Percentiles rank a stretch among this genome's conserved stretches.
phyloP scores from a whole-genome alignment of 2,888 invertebrate genomes.

The Drosophila prostipennis region DNA sequence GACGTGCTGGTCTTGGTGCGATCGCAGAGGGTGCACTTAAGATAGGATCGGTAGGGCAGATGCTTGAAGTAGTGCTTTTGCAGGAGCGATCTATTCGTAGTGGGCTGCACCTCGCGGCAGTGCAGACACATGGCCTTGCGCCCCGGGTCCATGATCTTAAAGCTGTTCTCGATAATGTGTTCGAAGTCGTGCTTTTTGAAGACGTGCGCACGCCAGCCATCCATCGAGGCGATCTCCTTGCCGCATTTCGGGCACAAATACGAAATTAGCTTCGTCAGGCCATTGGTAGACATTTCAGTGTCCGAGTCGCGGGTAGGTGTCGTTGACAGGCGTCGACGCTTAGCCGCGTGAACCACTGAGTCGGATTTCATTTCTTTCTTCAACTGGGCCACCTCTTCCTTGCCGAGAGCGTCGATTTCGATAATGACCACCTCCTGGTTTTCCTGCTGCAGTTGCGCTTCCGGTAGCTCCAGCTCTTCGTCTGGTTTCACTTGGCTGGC shows the following conservation, averaged over 20 bases:
- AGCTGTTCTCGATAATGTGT: conserved; percentile 73
- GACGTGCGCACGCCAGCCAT: conserved; percentile 75
- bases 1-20: conserved; percentile 80
- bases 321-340: conserved; percentile 45
- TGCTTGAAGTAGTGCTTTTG: conserved; percentile 80
- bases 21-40: conserved; percentile 74
- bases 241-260: conserved; percentile 80
- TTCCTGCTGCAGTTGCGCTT: neutral
- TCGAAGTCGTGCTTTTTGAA: conserved; percentile 75
- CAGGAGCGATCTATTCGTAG: conserved; percentile 64
- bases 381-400: conserved; percentile 63
- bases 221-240: conserved; percentile 63
- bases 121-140: conserved; percentile 64
- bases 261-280: conserved; percentile 57
- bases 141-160: conserved; percentile 61
- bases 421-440: conserved; percentile 64
- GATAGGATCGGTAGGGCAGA: conserved; percentile 77
- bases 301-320: conserved; percentile 38
- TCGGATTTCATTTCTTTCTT: conserved; percentile 54
- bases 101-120: conserved; percentile 65
- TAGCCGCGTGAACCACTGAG: conserved; percentile 19
- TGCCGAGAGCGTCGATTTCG: conserved; percentile 70
- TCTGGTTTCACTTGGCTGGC: neutral
- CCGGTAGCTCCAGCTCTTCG: neutral
- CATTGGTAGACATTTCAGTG: conserved; percentile 38